Evolutionary conservation across 2,113 vertebrate species (phyloP).

Genomic region (Phocoena phocoena): DNA sequence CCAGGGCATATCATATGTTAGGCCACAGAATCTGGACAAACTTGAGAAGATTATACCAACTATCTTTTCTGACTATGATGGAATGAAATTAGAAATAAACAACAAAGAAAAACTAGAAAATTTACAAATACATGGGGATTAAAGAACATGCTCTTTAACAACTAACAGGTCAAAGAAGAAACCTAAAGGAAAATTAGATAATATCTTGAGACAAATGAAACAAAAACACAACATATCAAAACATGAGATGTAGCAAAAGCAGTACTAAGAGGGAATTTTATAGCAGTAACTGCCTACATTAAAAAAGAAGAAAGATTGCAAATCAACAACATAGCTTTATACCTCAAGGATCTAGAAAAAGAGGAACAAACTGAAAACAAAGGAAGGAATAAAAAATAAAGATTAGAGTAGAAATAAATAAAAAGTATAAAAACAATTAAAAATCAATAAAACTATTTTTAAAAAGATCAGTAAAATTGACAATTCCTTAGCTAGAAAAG

Average conservation of each 20-base stretch:
- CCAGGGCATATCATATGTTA: neutral
- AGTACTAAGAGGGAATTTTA: neutral
- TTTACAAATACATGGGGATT: neutral
- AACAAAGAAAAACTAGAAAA: conserved; percentile 36
- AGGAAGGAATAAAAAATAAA: neutral
- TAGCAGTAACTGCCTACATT: neutral
- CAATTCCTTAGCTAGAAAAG: neutral
- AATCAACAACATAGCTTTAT: neutral
- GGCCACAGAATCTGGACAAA: neutral
- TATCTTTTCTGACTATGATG: neutral
- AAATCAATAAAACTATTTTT: neutral
- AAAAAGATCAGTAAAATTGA: neutral
- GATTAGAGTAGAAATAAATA: neutral
- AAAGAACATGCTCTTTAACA: neutral
- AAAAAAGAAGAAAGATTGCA: neutral
- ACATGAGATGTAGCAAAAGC: neutral
- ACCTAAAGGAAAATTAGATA: conserved; percentile 24
- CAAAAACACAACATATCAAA: neutral
- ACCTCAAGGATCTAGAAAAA: neutral
- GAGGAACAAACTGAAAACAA: neutral
- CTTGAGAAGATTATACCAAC: neutral
- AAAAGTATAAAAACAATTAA: neutral
- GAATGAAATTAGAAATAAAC: conserved; percentile 34
- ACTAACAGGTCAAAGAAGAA: neutral
- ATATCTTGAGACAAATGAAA: conserved; percentile 17